These are phyloP conservation scores for Regulus satrapa DNA, from an alignment of 2,113 vertebrate species.

Conservation along the genomic window DNA sequence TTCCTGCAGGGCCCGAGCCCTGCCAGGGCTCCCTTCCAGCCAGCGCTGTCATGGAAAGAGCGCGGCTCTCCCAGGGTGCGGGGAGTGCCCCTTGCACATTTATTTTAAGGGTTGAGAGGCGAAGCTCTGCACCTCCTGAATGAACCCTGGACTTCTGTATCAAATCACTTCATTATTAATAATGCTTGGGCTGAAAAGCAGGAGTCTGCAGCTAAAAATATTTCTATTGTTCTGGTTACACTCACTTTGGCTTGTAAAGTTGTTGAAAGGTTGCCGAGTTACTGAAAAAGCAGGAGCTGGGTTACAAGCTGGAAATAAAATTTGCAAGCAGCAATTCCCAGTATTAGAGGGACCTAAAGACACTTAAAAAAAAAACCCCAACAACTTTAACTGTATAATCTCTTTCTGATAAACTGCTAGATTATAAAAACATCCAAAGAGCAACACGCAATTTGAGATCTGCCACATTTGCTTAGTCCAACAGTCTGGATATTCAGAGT, in stretches of 20 bases:
- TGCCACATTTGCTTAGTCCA: not conserved
- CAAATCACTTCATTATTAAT: not conserved
- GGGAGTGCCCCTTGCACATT: not conserved
- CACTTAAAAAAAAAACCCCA: not conserved
- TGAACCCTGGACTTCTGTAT: constrained; percentile 3
- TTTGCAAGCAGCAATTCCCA: not conserved
- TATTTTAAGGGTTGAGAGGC: constrained; percentile 22
- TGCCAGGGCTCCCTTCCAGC: constrained; percentile 48
- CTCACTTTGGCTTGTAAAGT: not conserved
- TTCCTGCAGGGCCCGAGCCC: not conserved
- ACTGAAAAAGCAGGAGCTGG: constrained; percentile 8
- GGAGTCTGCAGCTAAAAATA: constrained; percentile 3
- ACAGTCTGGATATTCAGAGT: not conserved
- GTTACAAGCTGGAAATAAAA: not conserved
- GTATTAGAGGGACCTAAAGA: not conserved
- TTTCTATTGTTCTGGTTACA: constrained; percentile 20
- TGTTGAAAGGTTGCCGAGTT: not conserved
- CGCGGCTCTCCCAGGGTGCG: not conserved
- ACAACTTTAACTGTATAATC: not conserved
- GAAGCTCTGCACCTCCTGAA: not conserved
- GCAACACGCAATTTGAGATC: not conserved
- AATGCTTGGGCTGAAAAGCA: not conserved
- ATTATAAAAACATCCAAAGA: not conserved
- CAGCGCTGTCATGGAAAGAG: constrained; percentile 29
- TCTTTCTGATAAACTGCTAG: not conserved